A percentile compares a stretch with the other conserved stretches of the same genome.
phyloP scores from a whole-genome alignment of 2,797 vertebrate species.

The Aldrovandia affinis region DNA sequence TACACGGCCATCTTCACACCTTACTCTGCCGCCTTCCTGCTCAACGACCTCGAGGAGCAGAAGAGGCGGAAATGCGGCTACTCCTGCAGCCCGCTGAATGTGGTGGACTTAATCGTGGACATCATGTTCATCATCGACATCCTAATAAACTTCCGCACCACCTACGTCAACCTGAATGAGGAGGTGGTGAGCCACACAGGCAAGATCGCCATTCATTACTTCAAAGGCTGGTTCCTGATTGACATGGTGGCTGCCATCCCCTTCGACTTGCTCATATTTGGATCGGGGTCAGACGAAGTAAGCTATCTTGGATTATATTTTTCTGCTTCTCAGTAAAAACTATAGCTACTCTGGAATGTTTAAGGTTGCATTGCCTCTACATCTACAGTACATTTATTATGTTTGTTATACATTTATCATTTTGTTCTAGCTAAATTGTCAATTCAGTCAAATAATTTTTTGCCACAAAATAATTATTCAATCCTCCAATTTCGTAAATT shows the following conservation, averaged over 20 bases:
- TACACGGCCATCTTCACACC: conserved; percentile 98
- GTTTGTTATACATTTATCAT: too few relatives aligned
- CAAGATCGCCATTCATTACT: conserved; percentile 98
- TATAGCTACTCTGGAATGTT: background rate
- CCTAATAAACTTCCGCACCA: conserved; percentile 98
- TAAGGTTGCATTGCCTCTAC: background rate
- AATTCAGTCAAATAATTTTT: too few relatives aligned
- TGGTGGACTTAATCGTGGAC: conserved; percentile 98
- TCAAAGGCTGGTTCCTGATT: conserved; percentile 99
- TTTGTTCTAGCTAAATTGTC: too few relatives aligned
- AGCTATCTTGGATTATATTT: conserved; percentile 54
- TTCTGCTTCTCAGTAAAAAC: background rate
- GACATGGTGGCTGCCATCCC: conserved; percentile 99
- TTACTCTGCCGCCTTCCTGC: conserved; percentile 96
- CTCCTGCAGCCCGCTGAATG: conserved; percentile 94
- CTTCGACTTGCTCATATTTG: conserved; percentile 98
- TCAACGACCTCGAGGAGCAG: conserved; percentile 93
- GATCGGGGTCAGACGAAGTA: conserved; percentile 97
- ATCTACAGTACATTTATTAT: background rate
- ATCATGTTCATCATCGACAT: conserved; percentile 99
- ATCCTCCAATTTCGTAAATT: too few relatives aligned
- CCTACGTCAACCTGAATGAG: conserved; percentile 95
- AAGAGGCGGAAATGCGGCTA: conserved; percentile 92
- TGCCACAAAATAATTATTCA: too few relatives aligned
- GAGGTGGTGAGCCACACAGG: conserved; percentile 97